A percentile compares a stretch with the other conserved stretches of the same genome.
Evolutionary conservation across 2,888 invertebrate species (phyloP).

Genomic region (Rotaria magnacalcarata): DNA sequence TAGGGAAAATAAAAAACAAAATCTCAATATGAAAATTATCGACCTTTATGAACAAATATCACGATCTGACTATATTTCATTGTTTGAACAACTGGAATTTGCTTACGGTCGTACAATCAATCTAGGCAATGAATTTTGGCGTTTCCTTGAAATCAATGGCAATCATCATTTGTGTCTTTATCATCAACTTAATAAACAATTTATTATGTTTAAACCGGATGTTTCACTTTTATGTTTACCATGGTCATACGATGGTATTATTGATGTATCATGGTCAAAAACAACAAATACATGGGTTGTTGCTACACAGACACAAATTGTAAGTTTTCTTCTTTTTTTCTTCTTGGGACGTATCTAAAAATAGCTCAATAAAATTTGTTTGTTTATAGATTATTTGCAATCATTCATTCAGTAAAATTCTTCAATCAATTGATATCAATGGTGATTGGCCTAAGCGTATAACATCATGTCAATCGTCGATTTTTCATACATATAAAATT

Average conservation of each 20-base stretch:
- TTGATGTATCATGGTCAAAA: slow-evolving; percentile 23
- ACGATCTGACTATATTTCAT: neutral
- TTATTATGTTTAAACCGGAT: slow-evolving; percentile 33
- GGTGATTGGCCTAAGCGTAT: slow-evolving; percentile 37
- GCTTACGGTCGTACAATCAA: neutral
- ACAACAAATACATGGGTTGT: neutral
- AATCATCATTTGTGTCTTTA: slow-evolving; percentile 15
- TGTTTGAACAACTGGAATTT: slow-evolving; percentile 27
- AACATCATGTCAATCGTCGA: slow-evolving; percentile 9
- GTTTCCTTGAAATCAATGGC: slow-evolving; percentile 10
- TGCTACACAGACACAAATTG: slow-evolving; percentile 33
- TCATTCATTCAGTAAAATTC: slow-evolving; percentile 8
- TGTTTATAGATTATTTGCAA: neutral
- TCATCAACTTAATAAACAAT: slow-evolving; percentile 36
- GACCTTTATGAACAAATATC: slow-evolving; percentile 13
- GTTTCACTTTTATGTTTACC: neutral
- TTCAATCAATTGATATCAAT: neutral
- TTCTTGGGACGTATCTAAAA: too few species aligned
- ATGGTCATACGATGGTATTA: slow-evolving; percentile 27
- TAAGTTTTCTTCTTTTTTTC: neutral
- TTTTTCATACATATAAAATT: slow-evolving; percentile 33
- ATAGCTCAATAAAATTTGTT: neutral
- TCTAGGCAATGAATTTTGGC: slow-evolving; percentile 36
- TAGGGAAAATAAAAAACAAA: neutral
- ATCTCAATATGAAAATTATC: neutral